Conservation (phyloP, 1,140 invertebrate species). For the Bombus waltoni region DNA sequence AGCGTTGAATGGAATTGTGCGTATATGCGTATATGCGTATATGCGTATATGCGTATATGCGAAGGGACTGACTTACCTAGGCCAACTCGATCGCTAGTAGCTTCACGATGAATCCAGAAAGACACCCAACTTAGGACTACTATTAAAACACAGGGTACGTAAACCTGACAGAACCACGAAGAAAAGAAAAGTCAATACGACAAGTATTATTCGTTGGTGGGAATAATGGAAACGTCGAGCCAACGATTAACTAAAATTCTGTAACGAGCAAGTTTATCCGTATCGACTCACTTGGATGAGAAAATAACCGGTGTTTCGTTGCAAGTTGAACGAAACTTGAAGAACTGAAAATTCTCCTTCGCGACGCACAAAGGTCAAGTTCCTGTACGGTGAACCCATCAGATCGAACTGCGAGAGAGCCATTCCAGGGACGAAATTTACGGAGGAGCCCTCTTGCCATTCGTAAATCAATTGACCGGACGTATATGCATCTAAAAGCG, state of each 20-base stretch:
- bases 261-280: neutral
- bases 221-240: too few species aligned
- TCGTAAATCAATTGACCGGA: slow-evolving; percentile 93
- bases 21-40: too few species aligned
- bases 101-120: slow-evolving; percentile 98
- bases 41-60: too few species aligned
- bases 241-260: rapidly evolving
- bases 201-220: rapidly evolving
- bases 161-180: slow-evolving; percentile 85
- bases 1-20: too few species aligned
- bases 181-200: too few species aligned
- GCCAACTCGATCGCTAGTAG: slow-evolving; percentile 90
- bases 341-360: slow-evolving; percentile 95
- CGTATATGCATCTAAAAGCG: slow-evolving; percentile 93
- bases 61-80: slow-evolving; percentile 83
- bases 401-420: slow-evolving; percentile 96
- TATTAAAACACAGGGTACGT: slow-evolving; percentile 96
- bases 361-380: slow-evolving; percentile 89
- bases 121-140: slow-evolving; percentile 98
- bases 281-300: slow-evolving; percentile 88
- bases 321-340: slow-evolving; percentile 96
- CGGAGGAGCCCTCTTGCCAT: slow-evolving; percentile 92
- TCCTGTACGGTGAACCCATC: slow-evolving; percentile 92
- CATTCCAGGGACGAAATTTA: slow-evolving; percentile 94
- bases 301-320: slow-evolving; percentile 96